Percentiles rank a stretch among this genome's conserved stretches.
Conservation (phyloP, 2,888 invertebrate species). For the Cryptus armator region DNA sequence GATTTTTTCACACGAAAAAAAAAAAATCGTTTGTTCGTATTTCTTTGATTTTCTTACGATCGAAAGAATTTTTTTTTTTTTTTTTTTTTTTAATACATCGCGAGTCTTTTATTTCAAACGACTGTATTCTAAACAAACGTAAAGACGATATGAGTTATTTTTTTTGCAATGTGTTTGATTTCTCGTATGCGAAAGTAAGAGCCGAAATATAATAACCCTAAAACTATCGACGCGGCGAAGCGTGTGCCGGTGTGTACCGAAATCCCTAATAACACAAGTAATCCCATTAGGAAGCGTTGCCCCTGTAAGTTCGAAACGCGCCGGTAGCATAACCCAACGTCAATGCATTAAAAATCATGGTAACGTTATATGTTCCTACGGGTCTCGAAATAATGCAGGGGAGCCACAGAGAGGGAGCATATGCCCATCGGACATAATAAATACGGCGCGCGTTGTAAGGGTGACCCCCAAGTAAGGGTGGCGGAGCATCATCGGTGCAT, state of each 20-base stretch:
- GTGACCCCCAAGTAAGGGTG: constrained; percentile 29
- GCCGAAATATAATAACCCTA: constrained; percentile 16
- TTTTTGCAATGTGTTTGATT: too few species aligned
- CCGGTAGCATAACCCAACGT: constrained; percentile 32
- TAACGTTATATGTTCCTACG: constrained; percentile 79
- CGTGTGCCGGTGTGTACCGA: constrained; percentile 18
- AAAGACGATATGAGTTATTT: too few species aligned
- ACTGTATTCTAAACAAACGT: too few species aligned
- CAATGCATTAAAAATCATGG: constrained; percentile 81
- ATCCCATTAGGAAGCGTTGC: constrained; percentile 66
- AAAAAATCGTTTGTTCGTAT: too few species aligned
- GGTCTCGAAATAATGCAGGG: constrained; percentile 69
- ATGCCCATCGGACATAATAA: constrained; percentile 72
- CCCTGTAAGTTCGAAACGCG: constrained; percentile 22
- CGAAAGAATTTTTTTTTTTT: too few species aligned
- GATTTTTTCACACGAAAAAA: too few species aligned
- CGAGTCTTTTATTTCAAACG: too few species aligned
- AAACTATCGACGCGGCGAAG: constrained; percentile 35
- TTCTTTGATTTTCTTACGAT: too few species aligned
- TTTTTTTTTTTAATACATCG: too few species aligned
- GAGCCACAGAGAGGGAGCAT: constrained; percentile 62
- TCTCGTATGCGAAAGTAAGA: neutral
- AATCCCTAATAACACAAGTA: constrained; percentile 65
- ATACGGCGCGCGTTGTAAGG: constrained; percentile 61
- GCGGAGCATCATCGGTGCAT: constrained; percentile 26